These are phyloP conservation scores for Phodopus roborovskii DNA, from an alignment of 2,113 vertebrate species.

Conservation along the genomic window DNA sequence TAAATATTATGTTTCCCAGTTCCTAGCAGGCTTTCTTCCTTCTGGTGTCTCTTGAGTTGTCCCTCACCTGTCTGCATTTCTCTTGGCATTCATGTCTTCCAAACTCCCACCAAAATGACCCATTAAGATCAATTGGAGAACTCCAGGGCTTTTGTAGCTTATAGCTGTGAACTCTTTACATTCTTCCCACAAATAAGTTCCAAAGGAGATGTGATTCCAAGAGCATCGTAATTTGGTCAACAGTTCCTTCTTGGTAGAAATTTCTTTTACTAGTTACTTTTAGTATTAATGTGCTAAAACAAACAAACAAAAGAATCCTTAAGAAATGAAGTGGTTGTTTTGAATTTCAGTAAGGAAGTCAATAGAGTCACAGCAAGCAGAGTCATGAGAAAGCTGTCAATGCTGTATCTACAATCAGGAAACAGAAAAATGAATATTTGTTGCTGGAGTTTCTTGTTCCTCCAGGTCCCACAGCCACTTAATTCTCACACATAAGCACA, in stretches of 20 bases:
- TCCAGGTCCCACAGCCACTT: too few species aligned
- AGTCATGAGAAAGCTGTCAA: neutral
- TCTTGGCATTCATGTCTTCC: neutral
- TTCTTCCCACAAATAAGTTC: neutral
- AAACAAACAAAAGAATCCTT: too few species aligned
- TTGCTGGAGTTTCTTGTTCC: too few species aligned
- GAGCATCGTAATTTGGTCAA: neutral
- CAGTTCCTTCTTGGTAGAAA: neutral
- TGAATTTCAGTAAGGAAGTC: neutral
- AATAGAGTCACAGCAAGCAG: neutral
- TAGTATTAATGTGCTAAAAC: neutral
- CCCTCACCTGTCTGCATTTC: neutral
- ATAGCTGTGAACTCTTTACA: neutral
- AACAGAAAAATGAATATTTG: neutral
- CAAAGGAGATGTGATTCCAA: neutral
- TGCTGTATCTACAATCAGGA: neutral
- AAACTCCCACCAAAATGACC: neutral
- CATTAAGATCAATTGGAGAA: neutral
- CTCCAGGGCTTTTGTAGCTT: neutral
- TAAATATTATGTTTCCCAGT: neutral
- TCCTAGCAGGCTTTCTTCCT: neutral
- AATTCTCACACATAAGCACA: too few species aligned
- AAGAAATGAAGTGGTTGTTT: neutral
- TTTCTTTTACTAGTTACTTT: neutral
- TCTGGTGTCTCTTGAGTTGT: neutral